Percentiles rank a stretch among this genome's conserved stretches.
Evolutionary conservation across 2,888 invertebrate genomes (phyloP).

Genomic region (Acanthosepion esculentum): DNA sequence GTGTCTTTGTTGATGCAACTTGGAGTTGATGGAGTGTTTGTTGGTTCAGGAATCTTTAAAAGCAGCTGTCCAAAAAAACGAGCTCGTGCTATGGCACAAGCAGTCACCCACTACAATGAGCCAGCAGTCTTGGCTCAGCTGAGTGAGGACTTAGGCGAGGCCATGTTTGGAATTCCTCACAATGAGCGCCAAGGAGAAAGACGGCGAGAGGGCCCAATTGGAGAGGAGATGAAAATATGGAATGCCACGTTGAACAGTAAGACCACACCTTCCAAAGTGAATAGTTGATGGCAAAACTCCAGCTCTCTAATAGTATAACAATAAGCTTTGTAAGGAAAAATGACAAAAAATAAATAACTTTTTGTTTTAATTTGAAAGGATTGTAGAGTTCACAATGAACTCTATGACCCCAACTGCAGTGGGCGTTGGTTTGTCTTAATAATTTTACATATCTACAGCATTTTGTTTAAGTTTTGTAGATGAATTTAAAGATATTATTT

Average conservation of each 20-base stretch:
- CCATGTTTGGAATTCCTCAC: constrained; percentile 67
- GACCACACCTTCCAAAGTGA: background rate
- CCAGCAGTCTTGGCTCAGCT: constrained; percentile 66
- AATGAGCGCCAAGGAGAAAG: constrained; percentile 51
- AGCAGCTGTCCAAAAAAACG: constrained; percentile 66
- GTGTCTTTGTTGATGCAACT: constrained; percentile 73
- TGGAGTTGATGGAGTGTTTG: constrained; percentile 73
- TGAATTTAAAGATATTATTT: no score
- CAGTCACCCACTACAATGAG: constrained; percentile 71
- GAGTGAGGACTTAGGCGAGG: constrained; percentile 69
- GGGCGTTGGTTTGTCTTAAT: no score
- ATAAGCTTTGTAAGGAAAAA: background rate
- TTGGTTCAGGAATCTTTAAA: constrained; percentile 73
- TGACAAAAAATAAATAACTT: no score
- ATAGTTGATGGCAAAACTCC: constrained; percentile 15
- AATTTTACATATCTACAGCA: no score
- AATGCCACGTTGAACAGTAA: constrained; percentile 58
- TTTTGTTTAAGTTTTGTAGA: no score
- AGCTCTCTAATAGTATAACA: background rate
- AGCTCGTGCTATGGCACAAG: constrained; percentile 71
- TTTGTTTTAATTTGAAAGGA: no score
- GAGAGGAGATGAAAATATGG: constrained; percentile 59
- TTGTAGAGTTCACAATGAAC: no score
- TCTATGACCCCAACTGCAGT: no score
- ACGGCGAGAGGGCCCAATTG: constrained; percentile 49